Conservation (phyloP, 2,797 vertebrate species). For the Geotrypetes seraphini region DNA sequence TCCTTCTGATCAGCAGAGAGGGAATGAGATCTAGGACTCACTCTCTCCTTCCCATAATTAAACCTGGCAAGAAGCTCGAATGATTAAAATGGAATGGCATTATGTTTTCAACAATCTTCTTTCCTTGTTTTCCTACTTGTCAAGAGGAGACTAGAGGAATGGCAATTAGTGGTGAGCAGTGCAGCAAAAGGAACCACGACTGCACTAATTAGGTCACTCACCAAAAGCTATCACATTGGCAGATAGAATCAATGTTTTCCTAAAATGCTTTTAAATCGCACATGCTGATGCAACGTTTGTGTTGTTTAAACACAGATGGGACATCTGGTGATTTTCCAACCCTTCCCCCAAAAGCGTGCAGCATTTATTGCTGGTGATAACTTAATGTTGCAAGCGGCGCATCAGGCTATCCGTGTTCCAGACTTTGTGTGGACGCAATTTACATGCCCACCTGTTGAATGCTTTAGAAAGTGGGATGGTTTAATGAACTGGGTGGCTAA, state of each 20-base stretch:
- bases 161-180: constrained; percentile 51
- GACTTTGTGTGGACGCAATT: no score
- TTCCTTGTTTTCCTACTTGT: constrained; percentile 46
- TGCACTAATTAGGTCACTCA: constrained; percentile 55
- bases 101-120: constrained; percentile 46
- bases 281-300: constrained; percentile 47
- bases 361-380: no score
- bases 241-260: constrained; percentile 56
- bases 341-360: no score
- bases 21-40: constrained; percentile 23
- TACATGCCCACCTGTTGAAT: no score
- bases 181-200: constrained; percentile 47
- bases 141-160: constrained; percentile 44
- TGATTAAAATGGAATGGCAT: constrained; percentile 52
- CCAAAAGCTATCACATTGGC: constrained; percentile 45
- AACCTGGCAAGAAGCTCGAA: constrained; percentile 48
- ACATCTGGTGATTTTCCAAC: constrained; percentile 37
- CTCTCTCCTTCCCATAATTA: constrained; percentile 41
- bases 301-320: constrained; percentile 43
- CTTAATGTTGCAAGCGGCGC: no score
- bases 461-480: no score
- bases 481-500: no score
- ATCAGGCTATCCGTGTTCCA: no score
- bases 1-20: constrained; percentile 22
- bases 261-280: constrained; percentile 46